Percentiles rank a stretch among this genome's conserved stretches.
Conservation (phyloP, 2,888 invertebrate species). For the Thymelicus lineola region DNA sequence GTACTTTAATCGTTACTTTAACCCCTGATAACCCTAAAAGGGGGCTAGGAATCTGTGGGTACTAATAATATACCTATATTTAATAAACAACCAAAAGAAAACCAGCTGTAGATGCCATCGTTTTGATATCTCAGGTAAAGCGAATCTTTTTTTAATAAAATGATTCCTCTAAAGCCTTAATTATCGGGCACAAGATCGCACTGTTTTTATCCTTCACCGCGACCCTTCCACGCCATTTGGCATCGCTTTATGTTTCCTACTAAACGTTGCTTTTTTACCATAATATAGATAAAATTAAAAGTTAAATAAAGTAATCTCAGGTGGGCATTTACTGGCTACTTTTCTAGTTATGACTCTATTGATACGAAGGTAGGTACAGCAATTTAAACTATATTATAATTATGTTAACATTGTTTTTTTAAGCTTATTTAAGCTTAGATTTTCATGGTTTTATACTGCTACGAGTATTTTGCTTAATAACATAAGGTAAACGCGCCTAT, state of each 20-base stretch:
- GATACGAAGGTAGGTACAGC: no score
- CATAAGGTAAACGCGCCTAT: no score
- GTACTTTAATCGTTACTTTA: no score
- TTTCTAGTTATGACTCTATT: slow-evolving; percentile 13
- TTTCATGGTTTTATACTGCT: no score
- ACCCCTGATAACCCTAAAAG: no score
- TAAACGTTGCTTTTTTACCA: slow-evolving; percentile 41
- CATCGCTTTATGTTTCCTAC: slow-evolving; percentile 53
- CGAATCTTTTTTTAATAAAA: slow-evolving; percentile 74
- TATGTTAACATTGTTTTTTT: no score
- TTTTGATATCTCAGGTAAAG: slow-evolving; percentile 80
- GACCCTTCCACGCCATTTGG: slow-evolving; percentile 75
- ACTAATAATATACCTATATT: neutral
- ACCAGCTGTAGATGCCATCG: slow-evolving; percentile 56
- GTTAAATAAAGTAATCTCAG: slow-evolving; percentile 41
- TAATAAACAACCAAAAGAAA: slow-evolving; percentile 8
- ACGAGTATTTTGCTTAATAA: no score
- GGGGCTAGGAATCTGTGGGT: no score
- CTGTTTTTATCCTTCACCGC: slow-evolving; percentile 65
- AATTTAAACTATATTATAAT: no score
- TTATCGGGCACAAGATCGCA: slow-evolving; percentile 82
- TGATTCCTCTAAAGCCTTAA: slow-evolving; percentile 77
- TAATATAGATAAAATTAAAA: slow-evolving; percentile 47
- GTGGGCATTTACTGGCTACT: slow-evolving; percentile 38
- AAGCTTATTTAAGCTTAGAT: no score